A percentile compares a stretch with the other conserved stretches of the same genome.
phyloP scores from a whole-genome alignment of 2,797 vertebrate species.

The Chelidonichthys spinosus region DNA sequence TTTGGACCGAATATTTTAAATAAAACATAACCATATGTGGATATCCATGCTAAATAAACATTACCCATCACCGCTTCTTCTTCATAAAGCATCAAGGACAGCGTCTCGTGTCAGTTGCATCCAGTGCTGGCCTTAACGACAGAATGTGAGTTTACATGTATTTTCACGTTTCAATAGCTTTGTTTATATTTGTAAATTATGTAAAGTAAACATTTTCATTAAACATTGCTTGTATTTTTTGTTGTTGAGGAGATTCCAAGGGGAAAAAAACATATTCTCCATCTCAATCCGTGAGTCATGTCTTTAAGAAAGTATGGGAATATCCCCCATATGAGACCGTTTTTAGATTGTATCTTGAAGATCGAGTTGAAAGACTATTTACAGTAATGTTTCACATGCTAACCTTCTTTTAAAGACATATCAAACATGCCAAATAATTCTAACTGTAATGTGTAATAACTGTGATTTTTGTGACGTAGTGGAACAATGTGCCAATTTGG shows the following conservation, averaged over 20 bases:
- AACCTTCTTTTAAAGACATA: conserved; percentile 61
- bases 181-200: conserved; percentile 76
- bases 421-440: conserved; percentile 63
- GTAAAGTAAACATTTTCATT: conserved; percentile 66
- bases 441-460: conserved; percentile 60
- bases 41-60: conserved; percentile 23
- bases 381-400: conserved; percentile 61
- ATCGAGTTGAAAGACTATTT: conserved; percentile 48
- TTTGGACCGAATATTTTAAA: conserved; percentile 24
- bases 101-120: conserved; percentile 41
- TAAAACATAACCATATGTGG: neutral
- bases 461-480: conserved; percentile 73
- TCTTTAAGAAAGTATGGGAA: conserved; percentile 40
- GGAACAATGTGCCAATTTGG: conserved; percentile 65
- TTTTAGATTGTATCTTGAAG: conserved; percentile 49
- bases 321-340: conserved; percentile 34
- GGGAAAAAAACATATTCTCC: conserved; percentile 18
- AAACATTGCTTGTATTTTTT: conserved; percentile 46
- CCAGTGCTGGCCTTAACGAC: conserved; percentile 62
- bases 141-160: conserved; percentile 58
- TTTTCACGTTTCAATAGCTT: conserved; percentile 54
- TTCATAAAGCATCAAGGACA: conserved; percentile 23
- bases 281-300: neutral
- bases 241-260: conserved; percentile 18
- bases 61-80: conserved; percentile 15